Evolutionary conservation across 2,113 vertebrate genomes (phyloP), one percentile per base, ranked within the genome.

Genomic region (Fulica atra): DNA sequence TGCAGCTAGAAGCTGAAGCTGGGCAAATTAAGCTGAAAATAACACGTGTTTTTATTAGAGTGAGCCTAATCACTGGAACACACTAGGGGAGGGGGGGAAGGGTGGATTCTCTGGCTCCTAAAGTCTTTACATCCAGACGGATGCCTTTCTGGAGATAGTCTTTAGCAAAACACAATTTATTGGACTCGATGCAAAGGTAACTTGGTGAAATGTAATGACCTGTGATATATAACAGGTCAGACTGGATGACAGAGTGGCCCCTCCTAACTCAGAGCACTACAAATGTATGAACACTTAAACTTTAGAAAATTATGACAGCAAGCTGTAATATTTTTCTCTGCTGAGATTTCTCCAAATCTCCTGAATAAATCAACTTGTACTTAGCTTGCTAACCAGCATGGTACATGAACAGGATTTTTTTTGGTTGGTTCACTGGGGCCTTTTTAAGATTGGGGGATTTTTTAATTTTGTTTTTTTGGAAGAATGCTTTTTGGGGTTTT

Each of bases 121-220:
- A 91, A 92, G 81, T 88, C 87, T 95, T 96, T 73, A 46, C 23
- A 63, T 89, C 50, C 84, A 93, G 89, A 88, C 28, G 0, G 65
- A 95, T 88, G 78, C 19, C 74, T 95, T 97, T 88, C 87, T 94
- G 89, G 81, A 91, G 92, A 91, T 66, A 77, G 89, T 72, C 74
- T 80, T 63, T 36, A 63, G n/a, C 44, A 53, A 93, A 95, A 77
- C 53, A 73, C 1, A 2, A 59, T 85, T 96, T 96, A 82, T 93
- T 94, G 63, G 81, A 85, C 68, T 93, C 0, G 0, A 66, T 82
- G 68, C 78, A 91, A 87, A 95, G 94, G 96, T 88, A 93, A 91
- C 71, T 82, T 95, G 93, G 71, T 96, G 87, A 97, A 95, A 96
- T 85, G 78, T 94, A 89, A 88, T 91, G 96, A 91, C 84, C 87